These are phyloP conservation scores for Malacosoma neustria DNA, from an alignment of 2,888 invertebrate species.

Conservation along the genomic window DNA sequence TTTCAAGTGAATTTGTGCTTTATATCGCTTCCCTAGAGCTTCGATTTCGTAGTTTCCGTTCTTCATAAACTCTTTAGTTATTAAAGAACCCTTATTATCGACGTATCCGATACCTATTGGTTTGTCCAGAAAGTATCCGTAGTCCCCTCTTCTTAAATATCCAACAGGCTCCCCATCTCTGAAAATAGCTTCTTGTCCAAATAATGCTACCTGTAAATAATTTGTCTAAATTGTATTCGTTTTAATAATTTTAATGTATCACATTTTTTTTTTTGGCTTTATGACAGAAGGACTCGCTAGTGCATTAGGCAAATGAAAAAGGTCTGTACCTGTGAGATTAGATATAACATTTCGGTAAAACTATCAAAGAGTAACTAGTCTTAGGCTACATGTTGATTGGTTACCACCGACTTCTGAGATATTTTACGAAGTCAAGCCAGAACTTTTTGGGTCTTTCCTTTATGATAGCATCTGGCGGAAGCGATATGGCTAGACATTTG, in stretches of 20 bases:
- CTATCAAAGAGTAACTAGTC: no score
- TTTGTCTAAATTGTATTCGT: constrained; percentile 1
- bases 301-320: no score
- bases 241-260: background rate
- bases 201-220: constrained; percentile 77
- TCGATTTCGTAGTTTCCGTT: constrained; percentile 87
- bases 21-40: constrained; percentile 82
- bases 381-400: no score
- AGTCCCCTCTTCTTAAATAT: constrained; percentile 87
- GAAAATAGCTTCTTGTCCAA: constrained; percentile 90
- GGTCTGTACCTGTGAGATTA: no score
- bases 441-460: no score
- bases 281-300: no score
- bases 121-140: constrained; percentile 75
- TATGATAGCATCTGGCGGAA: no score
- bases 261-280: no score
- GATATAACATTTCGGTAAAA: no score
- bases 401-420: no score
- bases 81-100: constrained; percentile 69
- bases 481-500: no score
- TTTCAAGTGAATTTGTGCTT: constrained; percentile 79
- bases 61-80: constrained; percentile 80
- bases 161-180: constrained; percentile 85
- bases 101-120: constrained; percentile 77
- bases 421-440: no score